Conservation (phyloP, 2,797 vertebrate genomes). For the Dipus sagitta region DNA sequence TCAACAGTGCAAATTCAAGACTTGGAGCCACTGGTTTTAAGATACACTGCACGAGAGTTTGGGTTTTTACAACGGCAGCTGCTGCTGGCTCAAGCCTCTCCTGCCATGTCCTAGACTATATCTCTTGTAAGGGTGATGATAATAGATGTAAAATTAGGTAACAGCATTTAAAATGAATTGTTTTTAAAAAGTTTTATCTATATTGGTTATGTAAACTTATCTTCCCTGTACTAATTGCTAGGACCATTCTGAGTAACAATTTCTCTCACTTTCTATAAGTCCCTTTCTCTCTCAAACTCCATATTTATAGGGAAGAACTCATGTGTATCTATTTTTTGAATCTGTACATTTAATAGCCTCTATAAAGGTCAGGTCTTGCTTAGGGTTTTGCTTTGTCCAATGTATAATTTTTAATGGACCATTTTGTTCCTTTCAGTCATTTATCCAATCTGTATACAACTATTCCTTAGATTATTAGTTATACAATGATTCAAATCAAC, state of each 20-base stretch:
- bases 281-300: not conserved
- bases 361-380: not conserved
- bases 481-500: too few relatives aligned
- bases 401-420: not conserved
- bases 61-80: constrained; percentile 22
- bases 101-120: not conserved
- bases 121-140: not conserved
- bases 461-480: too few relatives aligned
- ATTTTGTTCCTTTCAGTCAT: constrained; percentile 1
- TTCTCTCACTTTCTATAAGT: not conserved
- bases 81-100: not conserved
- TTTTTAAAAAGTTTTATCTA: not conserved
- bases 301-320: not conserved
- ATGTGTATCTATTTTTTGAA: not conserved
- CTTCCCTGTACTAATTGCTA: not conserved
- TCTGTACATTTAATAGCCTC: not conserved
- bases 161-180: not conserved
- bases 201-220: not conserved
- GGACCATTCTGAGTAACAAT: not conserved
- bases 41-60: not conserved
- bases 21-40: not conserved
- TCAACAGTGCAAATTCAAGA: not conserved
- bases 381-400: constrained; percentile 10
- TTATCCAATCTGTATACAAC: too few relatives aligned
- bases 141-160: not conserved